Evolutionary conservation across 2,888 invertebrate species (phyloP).

Genomic region (Dastarcus helophoroides): DNA sequence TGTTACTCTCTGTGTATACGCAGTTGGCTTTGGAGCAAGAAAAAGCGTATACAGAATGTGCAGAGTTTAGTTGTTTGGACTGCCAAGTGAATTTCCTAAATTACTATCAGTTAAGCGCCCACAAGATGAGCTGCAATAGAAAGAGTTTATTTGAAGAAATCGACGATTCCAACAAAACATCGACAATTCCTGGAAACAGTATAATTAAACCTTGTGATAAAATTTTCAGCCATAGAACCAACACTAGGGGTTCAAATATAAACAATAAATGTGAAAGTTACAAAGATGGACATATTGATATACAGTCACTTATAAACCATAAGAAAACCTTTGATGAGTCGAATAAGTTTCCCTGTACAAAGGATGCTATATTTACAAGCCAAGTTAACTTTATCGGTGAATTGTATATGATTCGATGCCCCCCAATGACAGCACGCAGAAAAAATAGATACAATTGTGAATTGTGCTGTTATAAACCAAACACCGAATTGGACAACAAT

Average conservation of each 20-base stretch:
- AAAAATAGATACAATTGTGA: not conserved
- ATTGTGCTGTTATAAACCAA: not conserved
- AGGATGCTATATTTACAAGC: too few relatives aligned
- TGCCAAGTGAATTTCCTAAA: not conserved
- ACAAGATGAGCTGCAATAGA: not conserved
- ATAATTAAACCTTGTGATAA: too few relatives aligned
- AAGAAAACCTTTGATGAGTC: not conserved
- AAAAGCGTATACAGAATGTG: not conserved
- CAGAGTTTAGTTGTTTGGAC: not conserved
- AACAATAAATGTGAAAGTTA: too few relatives aligned
- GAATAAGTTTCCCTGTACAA: too few relatives aligned
- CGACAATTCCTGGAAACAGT: too few relatives aligned
- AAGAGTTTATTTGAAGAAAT: not conserved
- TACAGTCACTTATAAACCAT: not conserved
- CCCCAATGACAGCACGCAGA: not conserved
- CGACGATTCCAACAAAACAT: too few relatives aligned
- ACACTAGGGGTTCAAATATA: too few relatives aligned
- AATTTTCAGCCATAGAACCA: too few relatives aligned
- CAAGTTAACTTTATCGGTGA: too few relatives aligned
- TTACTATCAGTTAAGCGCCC: not conserved
- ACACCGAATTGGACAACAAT: not conserved
- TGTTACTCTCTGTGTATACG: not conserved
- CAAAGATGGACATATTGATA: too few relatives aligned
- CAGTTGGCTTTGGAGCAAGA: not conserved
- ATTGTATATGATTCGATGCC: not conserved